These are phyloP conservation scores for Argyresthia goedartella DNA, from an alignment of 2,888 invertebrate genomes.

Conservation along the genomic window DNA sequence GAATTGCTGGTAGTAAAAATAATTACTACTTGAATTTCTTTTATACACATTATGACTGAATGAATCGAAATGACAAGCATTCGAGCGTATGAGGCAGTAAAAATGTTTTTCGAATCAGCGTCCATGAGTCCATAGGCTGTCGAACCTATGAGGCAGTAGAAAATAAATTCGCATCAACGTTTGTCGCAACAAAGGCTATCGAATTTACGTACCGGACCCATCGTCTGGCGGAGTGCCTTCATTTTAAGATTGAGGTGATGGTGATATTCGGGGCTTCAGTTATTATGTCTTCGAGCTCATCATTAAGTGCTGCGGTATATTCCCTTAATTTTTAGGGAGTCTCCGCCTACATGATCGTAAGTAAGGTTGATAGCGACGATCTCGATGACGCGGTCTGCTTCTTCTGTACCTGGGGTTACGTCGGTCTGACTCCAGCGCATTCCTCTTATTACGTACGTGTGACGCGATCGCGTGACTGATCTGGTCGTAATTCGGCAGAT, in stretches of 20 bases:
- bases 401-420: background rate
- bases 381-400: background rate
- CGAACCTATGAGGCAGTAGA: too few species aligned
- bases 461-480: background rate
- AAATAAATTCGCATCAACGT: too few species aligned
- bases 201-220: background rate
- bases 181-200: too few species aligned
- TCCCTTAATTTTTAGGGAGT: conserved; percentile 1
- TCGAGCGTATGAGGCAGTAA: too few species aligned
- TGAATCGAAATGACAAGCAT: background rate
- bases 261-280: background rate
- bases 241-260: conserved; percentile 6
- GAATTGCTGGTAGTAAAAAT: too few species aligned
- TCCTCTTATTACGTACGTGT: conserved; percentile 5
- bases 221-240: conserved; percentile 2
- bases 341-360: background rate
- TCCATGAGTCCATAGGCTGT: too few species aligned
- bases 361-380: conserved; percentile 1
- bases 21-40: too few species aligned
- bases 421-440: conserved; percentile 5
- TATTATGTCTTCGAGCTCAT: background rate
- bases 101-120: too few species aligned
- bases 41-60: too few species aligned
- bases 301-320: conserved; percentile 3
- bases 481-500: background rate